Base-by-base conservation (phyloP, 2,888 invertebrate genomes). In the Ophion costatus region DNA sequence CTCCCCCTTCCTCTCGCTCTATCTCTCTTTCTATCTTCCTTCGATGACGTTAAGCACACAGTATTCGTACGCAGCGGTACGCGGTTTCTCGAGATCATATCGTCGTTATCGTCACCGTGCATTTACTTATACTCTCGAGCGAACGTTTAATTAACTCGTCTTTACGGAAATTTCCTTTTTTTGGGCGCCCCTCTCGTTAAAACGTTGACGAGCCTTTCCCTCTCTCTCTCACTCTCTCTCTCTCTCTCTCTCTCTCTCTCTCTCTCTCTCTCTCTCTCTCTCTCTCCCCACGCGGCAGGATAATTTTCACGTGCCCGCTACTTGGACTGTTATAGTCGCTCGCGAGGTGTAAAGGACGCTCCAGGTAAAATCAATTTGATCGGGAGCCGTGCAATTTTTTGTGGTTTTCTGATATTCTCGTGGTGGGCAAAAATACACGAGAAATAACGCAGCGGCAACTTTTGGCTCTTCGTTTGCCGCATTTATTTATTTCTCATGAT, bases 111-210 rank as follows among this genome's bases (percentile, higher is more conserved):
- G 87, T 85, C 86, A 87, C 85, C 86, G 70, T 82, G 85, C 82
- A 86, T 86, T 81, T 73, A 76, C 57, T 82, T 85, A 77, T 71
- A n/a, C n/a, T 61, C 67, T 76, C 74, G 71, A 42, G 67, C 80
- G 77, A 59, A 78, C 81, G 80, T 87, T 88, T 84, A 88, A 88
- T 88, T 88, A 88, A 88, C 84, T 84, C 83, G 86, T 86, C 84
- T 78, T 85, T 78, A 76, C 82, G 84, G 73, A 78, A 82, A 75
- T 64, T 77, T 73, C 61, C 63, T 66, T 38, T 79, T 75, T 38
- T 64, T 74, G 42, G 64, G 24, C 17, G 0, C 20, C 61, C n/a
- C 24, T 73, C 73, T 85, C 79, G 42, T 84, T 82, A 80, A 83
- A 82, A 33, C 79, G 51, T 77, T 69, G 64, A 66, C 76, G 42